A percentile compares a stretch with the other conserved stretches of the same genome.
Evolutionary conservation across 2,888 invertebrate species (phyloP).

Genomic region (Cordilura impudica): DNA sequence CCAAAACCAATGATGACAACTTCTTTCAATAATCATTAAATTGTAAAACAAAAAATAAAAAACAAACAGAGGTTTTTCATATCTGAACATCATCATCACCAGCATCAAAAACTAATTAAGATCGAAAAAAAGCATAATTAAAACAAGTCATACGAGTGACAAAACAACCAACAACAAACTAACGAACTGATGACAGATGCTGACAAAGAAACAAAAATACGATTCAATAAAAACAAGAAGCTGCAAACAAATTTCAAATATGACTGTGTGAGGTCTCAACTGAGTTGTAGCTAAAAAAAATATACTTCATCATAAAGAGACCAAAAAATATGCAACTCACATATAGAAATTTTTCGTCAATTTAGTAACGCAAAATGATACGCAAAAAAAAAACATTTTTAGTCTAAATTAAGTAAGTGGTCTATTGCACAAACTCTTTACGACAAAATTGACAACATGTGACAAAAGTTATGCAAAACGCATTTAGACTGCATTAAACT

Average conservation of each 20-base stretch:
- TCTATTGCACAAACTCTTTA: too few species aligned
- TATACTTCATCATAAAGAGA: too few species aligned
- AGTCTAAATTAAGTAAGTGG: too few species aligned
- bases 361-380: too few species aligned
- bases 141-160: too few species aligned
- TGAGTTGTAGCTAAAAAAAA: not conserved
- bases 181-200: constrained; percentile 36
- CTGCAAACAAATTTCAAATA: constrained; percentile 8
- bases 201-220: constrained; percentile 13
- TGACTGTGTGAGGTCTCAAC: constrained; percentile 27
- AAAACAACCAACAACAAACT: too few species aligned
- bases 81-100: constrained; percentile 10
- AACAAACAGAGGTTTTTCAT: constrained; percentile 22
- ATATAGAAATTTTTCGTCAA: too few species aligned
- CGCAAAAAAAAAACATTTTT: too few species aligned
- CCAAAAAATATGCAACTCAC: too few species aligned
- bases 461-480: too few species aligned
- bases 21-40: constrained; percentile 29
- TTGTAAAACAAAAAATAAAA: not conserved
- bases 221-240: not conserved
- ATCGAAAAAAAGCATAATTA: not conserved
- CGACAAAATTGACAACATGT: too few species aligned
- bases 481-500: too few species aligned
- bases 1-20: constrained; percentile 33
- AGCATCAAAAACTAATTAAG: not conserved